Percentiles rank a stretch among this genome's conserved stretches.
Conservation (phyloP, 2,113 vertebrate genomes). For the Probosciger aterrimus region DNA sequence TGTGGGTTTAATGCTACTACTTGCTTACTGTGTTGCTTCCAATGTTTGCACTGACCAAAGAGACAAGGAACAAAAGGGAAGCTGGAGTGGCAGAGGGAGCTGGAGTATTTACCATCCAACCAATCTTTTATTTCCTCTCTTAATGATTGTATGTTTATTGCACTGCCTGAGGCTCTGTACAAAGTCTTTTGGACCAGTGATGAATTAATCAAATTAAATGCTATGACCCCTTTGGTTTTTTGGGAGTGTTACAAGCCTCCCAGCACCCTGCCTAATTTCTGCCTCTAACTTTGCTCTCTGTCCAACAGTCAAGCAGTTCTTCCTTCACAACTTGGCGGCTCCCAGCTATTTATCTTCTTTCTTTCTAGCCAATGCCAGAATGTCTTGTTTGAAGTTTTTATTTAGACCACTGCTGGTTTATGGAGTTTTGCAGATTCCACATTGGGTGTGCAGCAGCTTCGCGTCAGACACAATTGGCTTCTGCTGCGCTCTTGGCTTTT, state of each 20-base stretch:
- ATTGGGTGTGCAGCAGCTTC: slow-evolving; percentile 45
- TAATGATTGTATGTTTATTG: slow-evolving; percentile 60
- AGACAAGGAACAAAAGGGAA: slow-evolving; percentile 6
- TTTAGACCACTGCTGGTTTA: slow-evolving; percentile 64
- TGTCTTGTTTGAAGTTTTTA: slow-evolving; percentile 64
- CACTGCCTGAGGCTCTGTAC: slow-evolving; percentile 19
- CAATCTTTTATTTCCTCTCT: slow-evolving; percentile 51
- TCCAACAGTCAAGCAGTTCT: slow-evolving; percentile 36
- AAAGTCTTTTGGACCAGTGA: slow-evolving; percentile 43
- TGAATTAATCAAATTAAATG: slow-evolving; percentile 72
- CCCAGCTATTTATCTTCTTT: slow-evolving; percentile 58
- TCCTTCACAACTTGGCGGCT: slow-evolving; percentile 33
- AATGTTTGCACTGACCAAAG: not conserved
- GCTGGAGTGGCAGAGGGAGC: not conserved
- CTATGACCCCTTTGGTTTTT: slow-evolving; percentile 61
- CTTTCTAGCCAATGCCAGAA: slow-evolving; percentile 42
- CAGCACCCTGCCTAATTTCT: slow-evolving; percentile 23
- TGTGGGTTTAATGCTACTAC: not conserved
- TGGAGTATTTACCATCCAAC: slow-evolving; percentile 28
- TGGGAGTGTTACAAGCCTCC: slow-evolving; percentile 33
- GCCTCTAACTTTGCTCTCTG: slow-evolving; percentile 51
- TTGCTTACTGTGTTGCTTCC: slow-evolving; percentile 27
- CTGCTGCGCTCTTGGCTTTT: slow-evolving; percentile 51
- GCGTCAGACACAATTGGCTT: slow-evolving; percentile 41
- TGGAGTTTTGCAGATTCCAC: slow-evolving; percentile 54